Evolutionary conservation across 2,888 invertebrate genomes (phyloP).

Genomic region (Eupithecia abbreviata): DNA sequence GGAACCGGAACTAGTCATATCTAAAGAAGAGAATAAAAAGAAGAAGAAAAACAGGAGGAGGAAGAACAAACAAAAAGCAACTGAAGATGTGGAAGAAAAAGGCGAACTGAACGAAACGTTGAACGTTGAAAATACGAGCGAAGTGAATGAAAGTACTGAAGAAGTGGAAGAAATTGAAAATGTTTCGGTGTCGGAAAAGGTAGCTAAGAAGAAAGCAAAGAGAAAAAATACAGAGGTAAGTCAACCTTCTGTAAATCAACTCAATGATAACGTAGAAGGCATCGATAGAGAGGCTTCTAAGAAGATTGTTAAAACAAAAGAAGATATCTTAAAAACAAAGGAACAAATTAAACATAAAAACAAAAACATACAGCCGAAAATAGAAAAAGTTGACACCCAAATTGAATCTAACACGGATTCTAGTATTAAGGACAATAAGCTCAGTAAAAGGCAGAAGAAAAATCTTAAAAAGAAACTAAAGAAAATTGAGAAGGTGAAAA

Average conservation of each 20-base stretch:
- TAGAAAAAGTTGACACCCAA: constrained; percentile 8
- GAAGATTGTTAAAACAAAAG: not conserved
- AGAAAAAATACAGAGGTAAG: constrained; percentile 26
- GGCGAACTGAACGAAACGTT: not conserved
- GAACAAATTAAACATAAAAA: constrained; percentile 18
- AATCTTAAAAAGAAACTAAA: constrained; percentile 50
- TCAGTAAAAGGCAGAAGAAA: constrained; percentile 53
- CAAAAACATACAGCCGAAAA: constrained; percentile 12
- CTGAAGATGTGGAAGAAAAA: constrained; percentile 23
- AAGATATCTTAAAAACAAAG: not conserved
- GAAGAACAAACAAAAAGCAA: constrained; percentile 38
- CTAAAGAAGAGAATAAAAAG: constrained; percentile 66
- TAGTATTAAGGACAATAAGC: constrained; percentile 12
- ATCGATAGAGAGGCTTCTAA: constrained; percentile 12
- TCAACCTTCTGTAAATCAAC: constrained; percentile 19
- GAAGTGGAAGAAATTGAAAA: constrained; percentile 12
- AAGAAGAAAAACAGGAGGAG: constrained; percentile 63
- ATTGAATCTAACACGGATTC: not conserved
- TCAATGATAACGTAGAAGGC: constrained; percentile 17
- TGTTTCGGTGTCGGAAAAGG: constrained; percentile 16
- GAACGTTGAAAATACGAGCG: constrained; percentile 33
- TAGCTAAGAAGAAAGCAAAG: constrained; percentile 43
- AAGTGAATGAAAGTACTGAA: constrained; percentile 29
- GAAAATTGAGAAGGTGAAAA: constrained; percentile 52
- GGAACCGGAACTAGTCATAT: constrained; percentile 67